Conservation (phyloP, 1,140 invertebrate species). For the Ditylenchus dipsaci region DNA sequence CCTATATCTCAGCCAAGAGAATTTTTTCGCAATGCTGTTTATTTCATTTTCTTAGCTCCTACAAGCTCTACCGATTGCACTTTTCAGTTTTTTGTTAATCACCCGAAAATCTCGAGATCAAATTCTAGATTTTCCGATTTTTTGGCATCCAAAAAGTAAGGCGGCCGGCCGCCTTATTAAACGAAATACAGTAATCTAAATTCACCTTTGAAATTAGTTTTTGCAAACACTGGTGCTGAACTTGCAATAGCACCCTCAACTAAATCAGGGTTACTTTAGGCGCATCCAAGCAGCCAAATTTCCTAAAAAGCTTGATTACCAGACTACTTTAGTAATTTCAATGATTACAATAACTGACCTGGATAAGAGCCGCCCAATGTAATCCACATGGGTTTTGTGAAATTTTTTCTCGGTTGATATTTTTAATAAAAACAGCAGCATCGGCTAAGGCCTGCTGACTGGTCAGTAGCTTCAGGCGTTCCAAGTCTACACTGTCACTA, state of each 20-base stretch:
- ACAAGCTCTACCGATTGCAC: too few relatives aligned
- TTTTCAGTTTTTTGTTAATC: too few relatives aligned
- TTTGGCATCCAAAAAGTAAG: too few relatives aligned
- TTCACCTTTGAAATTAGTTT: not conserved
- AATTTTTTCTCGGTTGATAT: not conserved
- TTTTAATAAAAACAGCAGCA: conserved; percentile 16
- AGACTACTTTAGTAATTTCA: too few relatives aligned
- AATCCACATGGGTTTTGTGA: conserved; percentile 20
- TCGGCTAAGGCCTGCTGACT: conserved; percentile 26
- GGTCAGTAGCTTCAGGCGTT: not conserved
- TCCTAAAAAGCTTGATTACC: not conserved
- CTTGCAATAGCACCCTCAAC: not conserved
- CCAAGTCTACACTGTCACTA: too few relatives aligned
- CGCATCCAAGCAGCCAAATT: not conserved
- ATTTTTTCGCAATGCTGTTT: too few relatives aligned
- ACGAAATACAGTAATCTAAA: too few relatives aligned
- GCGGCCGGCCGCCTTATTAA: too few relatives aligned
- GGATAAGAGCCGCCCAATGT: conserved; percentile 30
- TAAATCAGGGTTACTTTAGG: not conserved
- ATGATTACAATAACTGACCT: conserved; percentile 12
- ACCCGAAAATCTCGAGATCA: too few relatives aligned
- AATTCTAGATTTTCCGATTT: too few relatives aligned
- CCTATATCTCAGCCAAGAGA: too few relatives aligned
- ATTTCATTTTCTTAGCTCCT: too few relatives aligned
- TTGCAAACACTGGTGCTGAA: not conserved